Evolutionary conservation across 2,113 vertebrate genomes (phyloP).

Genomic region (Catharus minimus): DNA sequence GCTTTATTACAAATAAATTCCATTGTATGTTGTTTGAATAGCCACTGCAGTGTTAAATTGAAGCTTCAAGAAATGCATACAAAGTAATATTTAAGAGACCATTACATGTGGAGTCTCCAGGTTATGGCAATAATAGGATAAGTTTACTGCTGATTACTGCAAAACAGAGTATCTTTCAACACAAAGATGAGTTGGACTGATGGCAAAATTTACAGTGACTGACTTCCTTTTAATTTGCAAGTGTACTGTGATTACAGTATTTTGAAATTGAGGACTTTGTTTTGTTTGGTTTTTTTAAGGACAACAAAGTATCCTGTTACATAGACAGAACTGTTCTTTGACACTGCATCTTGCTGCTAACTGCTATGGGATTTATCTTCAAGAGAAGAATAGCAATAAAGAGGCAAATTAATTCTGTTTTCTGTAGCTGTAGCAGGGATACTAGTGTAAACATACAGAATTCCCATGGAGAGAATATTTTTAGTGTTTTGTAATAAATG

Average conservation of each 20-base stretch:
- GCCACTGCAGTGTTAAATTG: not conserved
- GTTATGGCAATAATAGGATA: not conserved
- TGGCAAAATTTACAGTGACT: not conserved
- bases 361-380: not conserved
- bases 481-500: constrained; percentile 32
- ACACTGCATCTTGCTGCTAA: not conserved
- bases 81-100: not conserved
- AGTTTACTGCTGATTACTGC: not conserved
- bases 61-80: not conserved
- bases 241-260: not conserved
- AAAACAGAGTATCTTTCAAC: not conserved
- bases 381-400: constrained; percentile 19
- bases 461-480: constrained; percentile 7
- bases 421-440: not conserved
- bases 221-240: not conserved
- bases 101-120: not conserved
- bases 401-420: constrained; percentile 42
- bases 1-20: not conserved
- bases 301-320: not conserved
- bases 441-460: not conserved
- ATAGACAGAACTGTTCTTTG: not conserved
- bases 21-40: not conserved
- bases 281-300: not conserved
- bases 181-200: not conserved
- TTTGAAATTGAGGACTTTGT: not conserved